Evolutionary conservation across 2,113 vertebrate species (phyloP).

Genomic region (Hemichromis elongatus): DNA sequence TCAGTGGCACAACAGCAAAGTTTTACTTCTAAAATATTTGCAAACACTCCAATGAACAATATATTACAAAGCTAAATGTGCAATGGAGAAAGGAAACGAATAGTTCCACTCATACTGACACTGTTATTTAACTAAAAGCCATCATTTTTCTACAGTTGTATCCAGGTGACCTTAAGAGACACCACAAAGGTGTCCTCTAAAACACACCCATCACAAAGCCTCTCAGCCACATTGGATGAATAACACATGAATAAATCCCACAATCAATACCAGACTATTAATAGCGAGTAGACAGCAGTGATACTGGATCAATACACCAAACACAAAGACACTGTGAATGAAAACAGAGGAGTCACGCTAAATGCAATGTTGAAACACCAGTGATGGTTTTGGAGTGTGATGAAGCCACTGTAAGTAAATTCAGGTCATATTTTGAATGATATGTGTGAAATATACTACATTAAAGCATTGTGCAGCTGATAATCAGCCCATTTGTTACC

Average conservation of each 20-base stretch:
- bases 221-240: not conserved
- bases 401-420: not conserved
- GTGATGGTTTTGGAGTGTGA: not conserved
- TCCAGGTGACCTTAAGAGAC: not conserved
- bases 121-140: not conserved
- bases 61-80: not conserved
- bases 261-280: slow-evolving; percentile 33
- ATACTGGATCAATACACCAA: slow-evolving; percentile 14
- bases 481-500: not conserved
- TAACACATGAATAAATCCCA: slow-evolving; percentile 26
- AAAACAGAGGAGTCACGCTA: not conserved
- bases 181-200: not conserved
- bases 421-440: not conserved
- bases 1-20: not conserved
- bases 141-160: not conserved
- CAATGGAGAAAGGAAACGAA: not conserved
- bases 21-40: not conserved
- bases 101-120: not conserved
- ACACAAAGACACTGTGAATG: slow-evolving; percentile 12
- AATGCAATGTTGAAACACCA: not conserved
- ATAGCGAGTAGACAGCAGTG: slow-evolving; percentile 3
- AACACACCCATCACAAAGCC: not conserved
- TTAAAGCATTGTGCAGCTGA: not conserved
- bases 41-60: not conserved
- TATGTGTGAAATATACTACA: not conserved